These are phyloP conservation scores for Limenitis camilla DNA, from an alignment of 2,888 invertebrate genomes.

Conservation along the genomic window DNA sequence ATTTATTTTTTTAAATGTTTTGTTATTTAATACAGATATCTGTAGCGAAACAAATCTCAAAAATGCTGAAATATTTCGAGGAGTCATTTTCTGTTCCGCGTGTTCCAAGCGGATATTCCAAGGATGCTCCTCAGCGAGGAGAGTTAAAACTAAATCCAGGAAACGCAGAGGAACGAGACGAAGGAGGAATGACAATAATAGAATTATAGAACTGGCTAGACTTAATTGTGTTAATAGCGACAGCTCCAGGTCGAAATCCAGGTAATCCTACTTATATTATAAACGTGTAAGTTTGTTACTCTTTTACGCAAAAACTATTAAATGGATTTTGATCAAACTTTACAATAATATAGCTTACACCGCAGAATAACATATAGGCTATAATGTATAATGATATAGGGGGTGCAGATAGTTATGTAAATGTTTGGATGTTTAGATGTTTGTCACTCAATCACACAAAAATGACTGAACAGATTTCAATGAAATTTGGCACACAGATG, in stretches of 20 bases:
- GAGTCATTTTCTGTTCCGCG: slow-evolving; percentile 53
- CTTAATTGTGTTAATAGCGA: slow-evolving; percentile 5
- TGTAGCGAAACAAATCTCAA: slow-evolving; percentile 53
- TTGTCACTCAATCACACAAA: too few species aligned
- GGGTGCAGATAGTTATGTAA: too few species aligned
- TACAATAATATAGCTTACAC: too few species aligned
- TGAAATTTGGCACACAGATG: too few species aligned
- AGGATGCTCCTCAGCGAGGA: slow-evolving; percentile 45
- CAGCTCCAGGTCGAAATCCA: slow-evolving; percentile 14
- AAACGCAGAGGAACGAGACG: slow-evolving; percentile 14
- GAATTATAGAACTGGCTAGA: slow-evolving; percentile 18
- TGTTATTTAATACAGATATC: slow-evolving; percentile 36
- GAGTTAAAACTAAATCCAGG: slow-evolving; percentile 28
- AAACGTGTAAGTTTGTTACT: too few species aligned
- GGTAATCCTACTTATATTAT: slow-evolving; percentile 1
- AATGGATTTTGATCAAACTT: too few species aligned
- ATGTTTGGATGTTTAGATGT: too few species aligned
- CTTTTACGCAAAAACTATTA: too few species aligned
- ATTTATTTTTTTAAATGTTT: too few species aligned
- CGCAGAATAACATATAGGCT: too few species aligned
- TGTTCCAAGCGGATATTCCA: slow-evolving; percentile 57
- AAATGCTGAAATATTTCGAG: slow-evolving; percentile 53
- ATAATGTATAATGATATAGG: too few species aligned
- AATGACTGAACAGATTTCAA: too few species aligned
- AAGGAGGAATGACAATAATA: slow-evolving; percentile 2